Percentiles rank a stretch among this genome's conserved stretches.
Evolutionary conservation across 2,888 invertebrate genomes (phyloP).

Genomic region (Mesoligia furuncula): DNA sequence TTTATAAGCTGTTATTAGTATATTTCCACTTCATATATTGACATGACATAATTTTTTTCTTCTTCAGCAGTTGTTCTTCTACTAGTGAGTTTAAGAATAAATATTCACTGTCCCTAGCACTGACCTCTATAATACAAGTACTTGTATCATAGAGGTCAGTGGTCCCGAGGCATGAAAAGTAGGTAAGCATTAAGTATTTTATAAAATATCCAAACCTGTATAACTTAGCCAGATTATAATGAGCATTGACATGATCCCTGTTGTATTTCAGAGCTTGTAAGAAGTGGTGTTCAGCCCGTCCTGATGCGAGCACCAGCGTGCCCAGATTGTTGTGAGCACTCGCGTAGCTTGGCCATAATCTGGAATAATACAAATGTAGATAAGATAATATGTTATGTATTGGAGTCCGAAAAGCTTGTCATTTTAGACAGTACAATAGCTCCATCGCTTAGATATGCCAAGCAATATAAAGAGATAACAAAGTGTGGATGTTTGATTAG

Average conservation of each 20-base stretch:
- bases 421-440: neutral
- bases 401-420: neutral
- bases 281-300: conserved; percentile 94
- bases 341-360: conserved; percentile 95
- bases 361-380: conserved; percentile 75
- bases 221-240: conserved; percentile 95
- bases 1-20: neutral
- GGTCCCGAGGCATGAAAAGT: neutral
- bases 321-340: conserved; percentile 97
- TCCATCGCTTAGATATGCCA: neutral
- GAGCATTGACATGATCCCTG: conserved; percentile 94
- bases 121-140: no score
- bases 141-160: no score
- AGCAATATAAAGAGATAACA: neutral
- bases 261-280: conserved; percentile 93
- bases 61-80: neutral
- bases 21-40: neutral
- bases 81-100: neutral
- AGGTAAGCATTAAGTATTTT: neutral
- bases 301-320: conserved; percentile 92
- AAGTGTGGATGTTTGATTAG: neutral
- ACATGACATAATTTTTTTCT: neutral
- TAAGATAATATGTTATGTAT: neutral
- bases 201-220: conserved; percentile 91
- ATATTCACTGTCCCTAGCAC: neutral